phyloP scores from a whole-genome alignment of 2,797 vertebrate species.

The Danio aesculapii region DNA sequence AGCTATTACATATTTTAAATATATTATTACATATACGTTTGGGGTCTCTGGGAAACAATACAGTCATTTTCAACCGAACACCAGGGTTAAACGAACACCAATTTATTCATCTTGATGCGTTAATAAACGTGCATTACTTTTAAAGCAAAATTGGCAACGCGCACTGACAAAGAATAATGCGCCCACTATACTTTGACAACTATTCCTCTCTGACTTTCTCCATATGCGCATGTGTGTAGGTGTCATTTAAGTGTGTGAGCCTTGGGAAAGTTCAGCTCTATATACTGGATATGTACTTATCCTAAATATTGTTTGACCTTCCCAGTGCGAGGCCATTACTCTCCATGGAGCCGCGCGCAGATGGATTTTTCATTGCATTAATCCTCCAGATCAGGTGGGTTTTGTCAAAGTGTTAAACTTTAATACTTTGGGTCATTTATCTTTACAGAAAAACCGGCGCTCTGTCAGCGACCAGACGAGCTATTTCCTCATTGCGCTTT shows the following conservation, averaged over 20 bases:
- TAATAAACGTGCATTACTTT: constrained; percentile 10
- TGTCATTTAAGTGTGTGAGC: constrained; percentile 25
- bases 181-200: constrained; percentile 8
- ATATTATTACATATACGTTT: neutral
- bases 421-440: constrained; percentile 87
- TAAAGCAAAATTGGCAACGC: constrained; percentile 15
- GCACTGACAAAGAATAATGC: constrained; percentile 35
- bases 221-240: constrained; percentile 25
- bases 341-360: constrained; percentile 72
- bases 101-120: constrained; percentile 1
- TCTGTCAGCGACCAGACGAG: constrained; percentile 89
- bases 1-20: too few relatives aligned
- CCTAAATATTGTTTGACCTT: constrained; percentile 79
- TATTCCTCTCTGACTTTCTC: constrained; percentile 13
- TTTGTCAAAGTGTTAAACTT: constrained; percentile 86
- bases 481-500: constrained; percentile 86
- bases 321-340: constrained; percentile 70
- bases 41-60: neutral
- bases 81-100: constrained; percentile 1
- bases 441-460: constrained; percentile 78
- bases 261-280: constrained; percentile 62
- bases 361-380: constrained; percentile 82
- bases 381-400: constrained; percentile 86
- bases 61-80: neutral
- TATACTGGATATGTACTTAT: constrained; percentile 73